A percentile compares a stretch with the other conserved stretches of the same genome.
phyloP scores from a whole-genome alignment of 2,113 vertebrate species.

The Stegastes partitus region DNA sequence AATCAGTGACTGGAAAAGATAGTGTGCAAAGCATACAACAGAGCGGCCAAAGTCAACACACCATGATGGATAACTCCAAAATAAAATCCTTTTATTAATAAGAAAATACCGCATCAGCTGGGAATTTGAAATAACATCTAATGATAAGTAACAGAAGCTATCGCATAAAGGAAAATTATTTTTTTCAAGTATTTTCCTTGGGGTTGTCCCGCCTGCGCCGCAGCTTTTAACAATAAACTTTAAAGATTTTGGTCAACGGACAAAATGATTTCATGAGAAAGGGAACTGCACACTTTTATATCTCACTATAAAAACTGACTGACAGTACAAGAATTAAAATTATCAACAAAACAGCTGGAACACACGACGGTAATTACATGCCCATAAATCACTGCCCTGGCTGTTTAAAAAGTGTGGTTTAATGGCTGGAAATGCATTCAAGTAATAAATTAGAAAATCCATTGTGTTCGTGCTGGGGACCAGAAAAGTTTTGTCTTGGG shows the following conservation, averaged over 20 bases:
- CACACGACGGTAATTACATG: conserved; percentile 9
- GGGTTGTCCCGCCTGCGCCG: background rate
- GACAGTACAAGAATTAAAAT: conserved; percentile 35
- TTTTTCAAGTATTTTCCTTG: conserved; percentile 24
- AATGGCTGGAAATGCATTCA: conserved; percentile 25
- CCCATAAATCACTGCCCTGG: conserved; percentile 26
- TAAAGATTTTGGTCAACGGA: conserved; percentile 27
- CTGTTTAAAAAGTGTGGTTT: conserved; percentile 45
- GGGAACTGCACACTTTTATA: conserved; percentile 41
- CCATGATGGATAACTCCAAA: conserved; percentile 10
- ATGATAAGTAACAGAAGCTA: conserved; percentile 28
- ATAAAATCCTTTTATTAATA: conserved; percentile 32
- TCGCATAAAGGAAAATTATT: conserved; percentile 23
- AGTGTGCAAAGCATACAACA: conserved; percentile 45
- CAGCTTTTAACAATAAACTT: conserved; percentile 38
- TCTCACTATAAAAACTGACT: conserved; percentile 40
- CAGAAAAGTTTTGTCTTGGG: conserved; percentile 8
- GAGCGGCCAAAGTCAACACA: conserved; percentile 61
- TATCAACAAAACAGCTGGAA: conserved; percentile 55
- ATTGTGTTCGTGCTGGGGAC: background rate
- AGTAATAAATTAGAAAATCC: conserved; percentile 38
- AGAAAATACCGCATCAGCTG: conserved; percentile 15
- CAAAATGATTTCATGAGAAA: conserved; percentile 49
- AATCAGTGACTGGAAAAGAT: conserved; percentile 39
- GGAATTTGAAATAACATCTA: conserved; percentile 18